Conservation (phyloP, 1,140 invertebrate genomes). For the Hyles vespertilio region DNA sequence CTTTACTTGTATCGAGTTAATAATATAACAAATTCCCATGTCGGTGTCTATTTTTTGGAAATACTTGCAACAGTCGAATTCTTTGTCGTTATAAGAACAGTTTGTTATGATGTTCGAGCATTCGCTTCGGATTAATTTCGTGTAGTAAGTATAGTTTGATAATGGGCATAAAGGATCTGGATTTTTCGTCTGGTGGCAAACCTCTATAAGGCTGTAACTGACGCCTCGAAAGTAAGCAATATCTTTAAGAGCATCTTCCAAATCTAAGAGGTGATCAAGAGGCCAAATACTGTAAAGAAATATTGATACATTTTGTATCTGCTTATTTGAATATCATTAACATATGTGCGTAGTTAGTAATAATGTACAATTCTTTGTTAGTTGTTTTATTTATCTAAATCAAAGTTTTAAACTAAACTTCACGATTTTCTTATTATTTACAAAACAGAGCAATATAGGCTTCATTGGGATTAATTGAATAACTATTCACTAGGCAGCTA, state of each 20-base stretch:
- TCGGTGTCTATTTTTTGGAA: conserved; percentile 80
- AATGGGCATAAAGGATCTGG: conserved; percentile 51
- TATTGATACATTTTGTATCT: no score
- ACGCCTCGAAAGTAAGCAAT: conserved; percentile 80
- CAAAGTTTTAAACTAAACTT: no score
- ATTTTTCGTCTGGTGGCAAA: conserved; percentile 71
- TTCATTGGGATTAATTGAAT: no score
- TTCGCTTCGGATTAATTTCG: conserved; percentile 74
- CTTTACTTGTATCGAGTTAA: conserved; percentile 80
- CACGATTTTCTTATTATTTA: no score
- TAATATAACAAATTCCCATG: conserved; percentile 79
- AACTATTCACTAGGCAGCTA: no score
- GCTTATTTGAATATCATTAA: no score
- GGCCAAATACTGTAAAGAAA: conserved; percentile 76
- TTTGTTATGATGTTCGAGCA: conserved; percentile 76
- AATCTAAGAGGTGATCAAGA: conserved; percentile 78
- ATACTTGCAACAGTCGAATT: conserved; percentile 81
- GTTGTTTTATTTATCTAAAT: no score
- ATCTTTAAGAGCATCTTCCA: conserved; percentile 81
- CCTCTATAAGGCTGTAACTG: conserved; percentile 77
- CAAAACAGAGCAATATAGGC: no score
- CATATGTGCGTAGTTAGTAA: no score
- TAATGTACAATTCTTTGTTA: no score
- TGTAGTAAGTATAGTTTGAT: conserved; percentile 77
- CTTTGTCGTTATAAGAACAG: conserved; percentile 78